A percentile compares a stretch with the other conserved stretches of the same genome.
Conservation (phyloP, 2,113 vertebrate genomes). For the Urocynchramus pylzowi region DNA sequence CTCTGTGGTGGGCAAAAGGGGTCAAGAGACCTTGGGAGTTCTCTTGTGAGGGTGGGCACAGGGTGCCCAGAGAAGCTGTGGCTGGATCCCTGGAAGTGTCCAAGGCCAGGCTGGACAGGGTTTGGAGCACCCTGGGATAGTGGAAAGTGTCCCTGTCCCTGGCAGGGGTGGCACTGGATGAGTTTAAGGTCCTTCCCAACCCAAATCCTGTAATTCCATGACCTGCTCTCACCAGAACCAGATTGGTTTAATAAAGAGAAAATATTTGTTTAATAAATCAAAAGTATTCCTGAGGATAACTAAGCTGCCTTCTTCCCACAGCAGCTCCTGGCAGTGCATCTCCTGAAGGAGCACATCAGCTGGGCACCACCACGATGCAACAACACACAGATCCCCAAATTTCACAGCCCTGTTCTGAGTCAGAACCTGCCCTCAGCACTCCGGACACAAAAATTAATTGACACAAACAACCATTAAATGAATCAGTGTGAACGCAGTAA, state of each 20-base stretch:
- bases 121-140: fast-evolving
- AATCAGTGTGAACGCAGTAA: fast-evolving
- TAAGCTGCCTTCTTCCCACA: neutral
- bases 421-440: neutral
- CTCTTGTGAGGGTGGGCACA: neutral
- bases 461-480: neutral
- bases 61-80: fast-evolving
- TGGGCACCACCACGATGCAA: fast-evolving
- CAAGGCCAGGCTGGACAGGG: neutral
- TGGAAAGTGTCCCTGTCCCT: neutral
- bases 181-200: neutral
- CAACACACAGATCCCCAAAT: neutral
- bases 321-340: neutral
- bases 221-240: neutral
- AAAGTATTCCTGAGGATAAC: neutral
- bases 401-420: neutral
- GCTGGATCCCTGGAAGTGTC: neutral
- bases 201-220: neutral
- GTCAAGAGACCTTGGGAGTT: neutral
- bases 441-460: neutral
- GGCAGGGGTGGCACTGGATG: neutral
- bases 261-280: neutral
- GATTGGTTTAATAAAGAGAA: neutral
- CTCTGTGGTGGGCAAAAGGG: neutral
- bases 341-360: neutral